phyloP scores from a whole-genome alignment of 2,113 vertebrate species.

The Microcebus jonahi region DNA sequence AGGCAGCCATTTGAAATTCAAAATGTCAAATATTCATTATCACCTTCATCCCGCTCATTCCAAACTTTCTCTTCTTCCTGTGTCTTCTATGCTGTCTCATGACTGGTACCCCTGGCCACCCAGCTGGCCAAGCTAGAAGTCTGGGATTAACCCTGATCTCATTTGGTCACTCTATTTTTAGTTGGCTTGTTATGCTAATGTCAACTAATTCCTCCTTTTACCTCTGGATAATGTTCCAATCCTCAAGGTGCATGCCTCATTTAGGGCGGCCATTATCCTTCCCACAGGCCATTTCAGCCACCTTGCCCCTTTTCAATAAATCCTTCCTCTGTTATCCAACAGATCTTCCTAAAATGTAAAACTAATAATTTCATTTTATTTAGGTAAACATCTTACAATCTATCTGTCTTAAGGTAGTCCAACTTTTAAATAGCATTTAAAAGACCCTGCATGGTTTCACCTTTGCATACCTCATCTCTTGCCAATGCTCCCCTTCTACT shows the following conservation, averaged over 20 bases:
- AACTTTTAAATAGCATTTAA: neutral
- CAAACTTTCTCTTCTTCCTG: neutral
- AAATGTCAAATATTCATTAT: neutral
- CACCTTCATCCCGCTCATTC: neutral
- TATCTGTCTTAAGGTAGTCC: neutral
- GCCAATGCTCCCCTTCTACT: neutral
- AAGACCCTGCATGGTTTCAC: neutral
- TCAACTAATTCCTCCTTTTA: neutral
- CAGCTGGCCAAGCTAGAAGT: neutral
- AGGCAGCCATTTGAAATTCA: neutral
- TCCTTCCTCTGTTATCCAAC: neutral
- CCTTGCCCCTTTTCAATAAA: neutral
- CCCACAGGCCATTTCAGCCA: neutral
- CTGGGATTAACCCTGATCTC: neutral
- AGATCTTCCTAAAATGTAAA: neutral
- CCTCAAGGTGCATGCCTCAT: neutral
- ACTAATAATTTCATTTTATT: neutral
- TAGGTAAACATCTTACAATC: neutral
- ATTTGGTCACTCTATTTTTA: neutral
- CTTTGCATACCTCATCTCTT: neutral
- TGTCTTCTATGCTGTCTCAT: neutral
- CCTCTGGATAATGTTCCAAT: neutral
- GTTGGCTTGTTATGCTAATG: neutral
- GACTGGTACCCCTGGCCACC: neutral
- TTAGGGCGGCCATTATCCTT: neutral